Percentiles rank a stretch among this genome's conserved stretches.
Conservation (phyloP, 2,888 invertebrate species). For the Troides aeacus region DNA sequence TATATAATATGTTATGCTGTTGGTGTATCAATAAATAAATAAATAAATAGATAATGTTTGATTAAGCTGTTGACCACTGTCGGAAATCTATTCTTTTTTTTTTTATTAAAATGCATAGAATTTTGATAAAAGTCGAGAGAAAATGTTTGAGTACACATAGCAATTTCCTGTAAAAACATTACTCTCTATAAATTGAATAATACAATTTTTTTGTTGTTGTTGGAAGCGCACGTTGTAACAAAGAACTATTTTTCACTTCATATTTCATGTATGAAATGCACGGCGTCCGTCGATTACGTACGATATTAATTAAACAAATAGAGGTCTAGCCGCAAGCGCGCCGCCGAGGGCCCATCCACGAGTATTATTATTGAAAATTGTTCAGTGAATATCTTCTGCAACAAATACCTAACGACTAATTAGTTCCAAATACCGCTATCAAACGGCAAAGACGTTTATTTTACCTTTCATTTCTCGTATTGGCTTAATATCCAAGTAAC, state of each 20-base stretch:
- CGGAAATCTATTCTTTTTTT: neutral
- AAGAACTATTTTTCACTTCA: neutral
- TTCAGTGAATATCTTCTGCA: slow-evolving; percentile 32
- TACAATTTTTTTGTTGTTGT: neutral
- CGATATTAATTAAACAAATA: slow-evolving; percentile 47
- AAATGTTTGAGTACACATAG: no score
- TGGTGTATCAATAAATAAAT: no score
- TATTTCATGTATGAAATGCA: slow-evolving; percentile 12
- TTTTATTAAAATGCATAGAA: no score
- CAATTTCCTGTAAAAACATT: no score
- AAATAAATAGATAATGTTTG: neutral
- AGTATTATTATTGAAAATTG: slow-evolving; percentile 38
- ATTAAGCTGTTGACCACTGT: neutral
- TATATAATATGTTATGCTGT: no score
- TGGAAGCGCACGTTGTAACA: neutral
- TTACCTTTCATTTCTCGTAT: slow-evolving; percentile 21
- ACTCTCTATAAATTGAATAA: neutral
- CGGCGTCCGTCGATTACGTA: slow-evolving; percentile 37
- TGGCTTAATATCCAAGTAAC: slow-evolving; percentile 16
- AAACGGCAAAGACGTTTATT: slow-evolving; percentile 19
- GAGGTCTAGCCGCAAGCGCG: slow-evolving; percentile 32
- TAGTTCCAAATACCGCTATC: slow-evolving; percentile 24
- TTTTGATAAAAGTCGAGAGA: no score
- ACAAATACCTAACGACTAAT: slow-evolving; percentile 31
- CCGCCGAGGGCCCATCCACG: slow-evolving; percentile 27